Percentiles rank a stretch among this genome's conserved stretches.
Conservation (phyloP, 2,113 vertebrate genomes). For the Rynchops niger region DNA sequence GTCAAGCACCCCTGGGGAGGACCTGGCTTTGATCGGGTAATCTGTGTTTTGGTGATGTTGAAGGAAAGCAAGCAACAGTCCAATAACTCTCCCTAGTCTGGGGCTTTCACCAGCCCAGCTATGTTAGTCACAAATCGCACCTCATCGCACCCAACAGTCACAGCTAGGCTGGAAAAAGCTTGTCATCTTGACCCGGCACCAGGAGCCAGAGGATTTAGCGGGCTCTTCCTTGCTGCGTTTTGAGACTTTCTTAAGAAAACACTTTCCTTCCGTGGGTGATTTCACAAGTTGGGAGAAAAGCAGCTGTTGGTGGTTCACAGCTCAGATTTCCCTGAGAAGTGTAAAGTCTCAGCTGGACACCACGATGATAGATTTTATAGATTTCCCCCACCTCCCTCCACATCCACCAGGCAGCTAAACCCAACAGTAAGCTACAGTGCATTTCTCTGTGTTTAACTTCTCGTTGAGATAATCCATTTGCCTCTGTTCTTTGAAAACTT, state of each 20-base stretch:
- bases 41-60: neutral
- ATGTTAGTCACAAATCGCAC: neutral
- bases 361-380: conserved; percentile 69
- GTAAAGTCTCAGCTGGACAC: conserved; percentile 72
- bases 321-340: conserved; percentile 66
- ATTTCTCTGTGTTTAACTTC: conserved; percentile 61
- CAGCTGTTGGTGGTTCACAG: conserved; percentile 70
- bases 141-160: neutral
- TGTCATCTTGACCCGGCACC: neutral
- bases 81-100: neutral
- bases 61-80: neutral
- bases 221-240: conserved; percentile 12
- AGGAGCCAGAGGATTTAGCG: neutral
- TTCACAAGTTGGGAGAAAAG: conserved; percentile 64
- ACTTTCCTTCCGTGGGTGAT: conserved; percentile 44
- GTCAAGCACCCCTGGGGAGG: neutral
- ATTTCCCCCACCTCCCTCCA: neutral
- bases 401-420: conserved; percentile 50
- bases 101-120: neutral
- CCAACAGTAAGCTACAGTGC: conserved; percentile 54
- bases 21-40: neutral
- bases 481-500: conserved; percentile 74
- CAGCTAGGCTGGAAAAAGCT: conserved; percentile 39
- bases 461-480: conserved; percentile 66
- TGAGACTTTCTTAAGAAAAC: conserved; percentile 58